Conservation (phyloP, 2,888 invertebrate species). For the Tipula lateralis region DNA sequence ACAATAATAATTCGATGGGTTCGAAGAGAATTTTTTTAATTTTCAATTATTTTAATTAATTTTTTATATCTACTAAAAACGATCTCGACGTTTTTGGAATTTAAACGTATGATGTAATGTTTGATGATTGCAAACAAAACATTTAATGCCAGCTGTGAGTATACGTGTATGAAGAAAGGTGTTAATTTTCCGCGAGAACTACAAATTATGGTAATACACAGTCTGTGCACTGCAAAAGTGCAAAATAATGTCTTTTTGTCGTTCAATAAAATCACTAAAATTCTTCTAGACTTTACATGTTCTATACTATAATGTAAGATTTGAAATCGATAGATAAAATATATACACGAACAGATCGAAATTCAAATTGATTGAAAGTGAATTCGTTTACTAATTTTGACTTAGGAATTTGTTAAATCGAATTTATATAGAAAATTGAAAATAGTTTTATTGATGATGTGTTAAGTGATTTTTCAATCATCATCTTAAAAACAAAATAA, state of each 20-base stretch:
- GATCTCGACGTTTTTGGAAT: not conserved
- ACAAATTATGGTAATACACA: not conserved
- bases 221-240: not conserved
- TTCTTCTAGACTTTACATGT: not conserved
- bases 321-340: not conserved
- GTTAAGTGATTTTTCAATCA: slow-evolving; percentile 1
- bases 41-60: slow-evolving; percentile 24
- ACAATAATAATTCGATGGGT: not conserved
- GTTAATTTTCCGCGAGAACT: not conserved
- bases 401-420: not conserved
- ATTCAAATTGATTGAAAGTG: not conserved
- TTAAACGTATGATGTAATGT: not conserved
- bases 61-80: not conserved
- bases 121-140: not conserved
- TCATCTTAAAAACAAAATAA: not conserved
- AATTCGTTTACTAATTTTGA: not conserved
- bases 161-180: not conserved
- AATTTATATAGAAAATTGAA: not conserved
- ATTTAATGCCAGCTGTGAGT: not conserved
- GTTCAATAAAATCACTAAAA: not conserved
- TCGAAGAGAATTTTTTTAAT: not conserved
- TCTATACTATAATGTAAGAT: not conserved
- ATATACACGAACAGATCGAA: not conserved
- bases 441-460: not conserved
- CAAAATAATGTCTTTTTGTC: not conserved